Evolutionary conservation across 2,113 vertebrate genomes (phyloP).

Genomic region (Pionites leucogaster): DNA sequence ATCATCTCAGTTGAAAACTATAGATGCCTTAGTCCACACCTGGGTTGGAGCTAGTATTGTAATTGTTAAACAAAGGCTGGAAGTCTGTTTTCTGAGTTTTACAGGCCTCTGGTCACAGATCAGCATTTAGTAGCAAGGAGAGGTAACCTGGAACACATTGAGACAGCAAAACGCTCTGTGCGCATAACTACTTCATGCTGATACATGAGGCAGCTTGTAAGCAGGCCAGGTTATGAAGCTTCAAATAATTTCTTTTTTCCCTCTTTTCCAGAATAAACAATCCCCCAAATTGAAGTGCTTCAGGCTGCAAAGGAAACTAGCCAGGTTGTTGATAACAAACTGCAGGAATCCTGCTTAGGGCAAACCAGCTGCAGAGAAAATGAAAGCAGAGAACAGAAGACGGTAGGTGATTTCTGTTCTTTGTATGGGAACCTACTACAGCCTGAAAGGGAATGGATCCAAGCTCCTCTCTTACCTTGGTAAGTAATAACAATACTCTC

Average conservation of each 20-base stretch:
- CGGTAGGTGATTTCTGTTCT: neutral
- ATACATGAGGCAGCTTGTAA: slow-evolving; percentile 5
- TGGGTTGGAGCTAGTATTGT: neutral
- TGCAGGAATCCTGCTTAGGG: slow-evolving; percentile 45
- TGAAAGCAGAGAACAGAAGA: neutral
- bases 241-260: neutral
- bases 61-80: neutral
- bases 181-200: neutral
- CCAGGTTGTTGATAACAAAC: slow-evolving; percentile 14
- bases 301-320: slow-evolving; percentile 21
- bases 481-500: neutral
- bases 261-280: slow-evolving; percentile 30
- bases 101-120: neutral
- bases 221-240: neutral
- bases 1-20: neutral
- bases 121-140: neutral
- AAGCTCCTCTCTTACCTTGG: neutral
- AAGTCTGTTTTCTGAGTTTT: neutral
- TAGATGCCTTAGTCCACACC: neutral
- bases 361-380: slow-evolving; percentile 51
- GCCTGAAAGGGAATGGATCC: neutral
- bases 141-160: neutral
- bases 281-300: neutral
- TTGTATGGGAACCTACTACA: neutral
- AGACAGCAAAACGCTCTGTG: neutral